Percentiles rank a stretch among this genome's conserved stretches.
These are phyloP conservation scores for Phalloptychus januarius DNA, from an alignment of 2,797 vertebrate species.

Conservation along the genomic window DNA sequence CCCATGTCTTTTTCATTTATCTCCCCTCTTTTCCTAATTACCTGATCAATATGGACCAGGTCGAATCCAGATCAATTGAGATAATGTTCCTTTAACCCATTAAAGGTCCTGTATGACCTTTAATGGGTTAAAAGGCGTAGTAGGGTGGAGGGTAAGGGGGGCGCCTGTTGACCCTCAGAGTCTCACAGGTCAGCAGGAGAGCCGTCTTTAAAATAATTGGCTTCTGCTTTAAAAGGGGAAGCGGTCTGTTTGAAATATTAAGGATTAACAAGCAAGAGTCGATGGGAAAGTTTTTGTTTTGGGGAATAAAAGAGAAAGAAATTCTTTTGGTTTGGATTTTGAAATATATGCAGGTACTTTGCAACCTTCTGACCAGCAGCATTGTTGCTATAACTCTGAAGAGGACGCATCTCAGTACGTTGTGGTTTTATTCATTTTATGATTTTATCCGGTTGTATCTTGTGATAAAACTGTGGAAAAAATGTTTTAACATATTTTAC, in stretches of 20 bases:
- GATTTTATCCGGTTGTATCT: neutral
- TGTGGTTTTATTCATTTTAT: neutral
- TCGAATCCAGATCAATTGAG: constrained; percentile 57
- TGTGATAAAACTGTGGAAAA: neutral
- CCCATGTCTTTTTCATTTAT: constrained; percentile 34
- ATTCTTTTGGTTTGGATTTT: neutral
- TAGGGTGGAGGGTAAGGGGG: too few species aligned
- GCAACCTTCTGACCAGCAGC: neutral
- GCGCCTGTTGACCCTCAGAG: constrained; percentile 15
- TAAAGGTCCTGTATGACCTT: constrained; percentile 45
- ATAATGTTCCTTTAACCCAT: constrained; percentile 44
- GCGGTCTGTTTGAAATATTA: neutral
- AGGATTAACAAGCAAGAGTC: neutral
- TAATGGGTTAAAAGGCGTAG: constrained; percentile 49
- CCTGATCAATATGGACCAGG: constrained; percentile 38
- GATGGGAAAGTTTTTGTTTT: neutral
- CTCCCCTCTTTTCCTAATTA: constrained; percentile 40
- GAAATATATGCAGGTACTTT: neutral
- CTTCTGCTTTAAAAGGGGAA: neutral
- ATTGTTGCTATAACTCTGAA: neutral
- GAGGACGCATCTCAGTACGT: neutral
- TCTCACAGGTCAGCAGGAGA: constrained; percentile 9
- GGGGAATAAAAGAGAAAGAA: too few species aligned
- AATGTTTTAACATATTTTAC: neutral
- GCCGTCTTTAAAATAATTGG: constrained; percentile 25